Conservation (phyloP, 2,888 invertebrate genomes). For the Drosophila infuscata region DNA sequence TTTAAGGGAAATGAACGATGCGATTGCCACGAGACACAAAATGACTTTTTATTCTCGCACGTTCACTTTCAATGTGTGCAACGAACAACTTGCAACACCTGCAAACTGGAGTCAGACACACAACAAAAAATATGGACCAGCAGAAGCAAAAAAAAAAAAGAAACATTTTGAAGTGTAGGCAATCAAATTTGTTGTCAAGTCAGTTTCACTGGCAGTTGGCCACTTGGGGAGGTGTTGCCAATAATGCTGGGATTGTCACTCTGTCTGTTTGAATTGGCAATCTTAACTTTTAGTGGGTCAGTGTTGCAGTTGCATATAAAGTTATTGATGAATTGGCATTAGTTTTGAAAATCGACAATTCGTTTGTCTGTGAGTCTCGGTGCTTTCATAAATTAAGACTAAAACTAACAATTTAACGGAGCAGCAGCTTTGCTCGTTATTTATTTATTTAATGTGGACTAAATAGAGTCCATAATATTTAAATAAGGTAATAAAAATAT, state of each 20-base stretch:
- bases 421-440: neutral
- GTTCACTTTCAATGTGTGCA: conserved; percentile 31
- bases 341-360: neutral
- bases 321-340: conserved; percentile 2
- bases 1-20: conserved; percentile 57
- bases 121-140: neutral
- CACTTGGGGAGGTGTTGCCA: neutral
- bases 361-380: neutral
- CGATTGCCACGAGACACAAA: conserved; percentile 47
- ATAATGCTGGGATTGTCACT: conserved; percentile 29
- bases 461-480: neutral
- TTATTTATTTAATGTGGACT: neutral
- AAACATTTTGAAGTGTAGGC: conserved; percentile 15
- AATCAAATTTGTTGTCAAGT: conserved; percentile 27
- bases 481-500: fast-evolving
- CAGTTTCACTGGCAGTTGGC: conserved; percentile 15
- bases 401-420: neutral
- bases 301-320: neutral
- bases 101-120: neutral
- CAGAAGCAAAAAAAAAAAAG: neutral
- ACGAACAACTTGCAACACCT: conserved; percentile 16
- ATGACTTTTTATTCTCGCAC: conserved; percentile 65
- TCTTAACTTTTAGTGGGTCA: conserved; percentile 11
- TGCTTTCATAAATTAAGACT: neutral
- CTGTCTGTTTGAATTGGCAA: conserved; percentile 26